Evolutionary conservation across 2,113 vertebrate genomes (phyloP).

Genomic region (Rhinolophus ferrumequinum): DNA sequence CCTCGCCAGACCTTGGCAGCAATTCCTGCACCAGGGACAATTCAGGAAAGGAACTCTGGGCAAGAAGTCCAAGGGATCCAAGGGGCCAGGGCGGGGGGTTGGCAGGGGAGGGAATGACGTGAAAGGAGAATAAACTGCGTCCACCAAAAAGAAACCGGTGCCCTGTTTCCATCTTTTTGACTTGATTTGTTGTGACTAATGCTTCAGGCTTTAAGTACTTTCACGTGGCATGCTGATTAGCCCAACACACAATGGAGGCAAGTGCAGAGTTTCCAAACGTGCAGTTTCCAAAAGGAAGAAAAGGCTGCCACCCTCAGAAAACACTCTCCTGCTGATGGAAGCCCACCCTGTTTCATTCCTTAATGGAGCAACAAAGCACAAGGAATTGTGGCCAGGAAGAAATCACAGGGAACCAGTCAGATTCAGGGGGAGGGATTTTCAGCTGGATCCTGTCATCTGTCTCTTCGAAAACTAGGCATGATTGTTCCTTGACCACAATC

Average conservation of each 20-base stretch:
- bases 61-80: not conserved
- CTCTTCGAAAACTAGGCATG: not conserved
- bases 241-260: conserved; percentile 23
- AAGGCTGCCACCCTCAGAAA: conserved; percentile 1
- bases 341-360: not conserved
- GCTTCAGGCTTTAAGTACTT: conserved; percentile 8
- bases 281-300: not conserved
- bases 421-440: not conserved
- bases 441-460: not conserved
- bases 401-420: not conserved
- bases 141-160: conserved; percentile 31
- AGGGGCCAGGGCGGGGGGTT: not conserved
- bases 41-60: not conserved
- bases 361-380: not conserved
- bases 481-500: not conserved
- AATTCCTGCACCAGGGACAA: not conserved
- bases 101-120: not conserved
- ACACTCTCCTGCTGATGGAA: not conserved
- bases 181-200: conserved; percentile 65
- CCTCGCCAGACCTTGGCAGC: not conserved
- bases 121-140: not conserved
- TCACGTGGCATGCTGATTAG: conserved; percentile 45
- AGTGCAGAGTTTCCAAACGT: not conserved
- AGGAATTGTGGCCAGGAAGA: not conserved
- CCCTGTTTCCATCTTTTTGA: not conserved